phyloP scores from a whole-genome alignment of 2,888 invertebrate genomes.

The Pheosia gnoma region DNA sequence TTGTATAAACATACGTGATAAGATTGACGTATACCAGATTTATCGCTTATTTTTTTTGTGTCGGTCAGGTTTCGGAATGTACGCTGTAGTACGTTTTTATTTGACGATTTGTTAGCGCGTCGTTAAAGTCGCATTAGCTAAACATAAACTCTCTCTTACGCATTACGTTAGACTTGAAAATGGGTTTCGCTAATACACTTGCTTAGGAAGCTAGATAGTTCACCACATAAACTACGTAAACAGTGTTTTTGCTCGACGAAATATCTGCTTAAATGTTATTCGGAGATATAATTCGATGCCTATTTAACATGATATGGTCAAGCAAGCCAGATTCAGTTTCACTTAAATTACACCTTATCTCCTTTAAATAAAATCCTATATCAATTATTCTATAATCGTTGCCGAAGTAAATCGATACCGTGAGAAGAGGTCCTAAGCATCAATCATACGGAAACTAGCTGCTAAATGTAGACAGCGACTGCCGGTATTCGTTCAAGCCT shows the following conservation, averaged over 20 bases:
- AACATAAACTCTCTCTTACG: conserved; percentile 14
- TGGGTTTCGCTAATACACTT: conserved; percentile 7
- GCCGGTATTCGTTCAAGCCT: conserved; percentile 12
- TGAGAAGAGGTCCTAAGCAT: conserved; percentile 28
- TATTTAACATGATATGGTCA: neutral
- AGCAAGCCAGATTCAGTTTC: neutral
- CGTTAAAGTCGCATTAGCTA: conserved; percentile 22
- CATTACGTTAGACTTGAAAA: conserved; percentile 10
- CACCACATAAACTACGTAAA: neutral
- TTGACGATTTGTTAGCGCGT: conserved; percentile 12
- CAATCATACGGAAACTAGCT: conserved; percentile 37
- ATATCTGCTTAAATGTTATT: too few species aligned
- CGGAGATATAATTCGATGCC: neutral
- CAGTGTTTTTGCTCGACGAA: neutral
- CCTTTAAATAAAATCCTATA: conserved; percentile 7
- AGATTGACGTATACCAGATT: conserved; percentile 24
- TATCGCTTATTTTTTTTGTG: conserved; percentile 8
- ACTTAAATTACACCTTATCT: conserved; percentile 13
- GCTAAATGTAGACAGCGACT: conserved; percentile 36
- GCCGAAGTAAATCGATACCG: conserved; percentile 30
- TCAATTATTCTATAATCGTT: conserved; percentile 21
- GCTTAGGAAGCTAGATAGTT: neutral
- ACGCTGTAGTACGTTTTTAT: conserved; percentile 13
- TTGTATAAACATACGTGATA: conserved; percentile 40
- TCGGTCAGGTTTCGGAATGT: conserved; percentile 25